These are phyloP conservation scores for Acanthosepion lycidas DNA, from an alignment of 2,888 invertebrate species.

Conservation along the genomic window DNA sequence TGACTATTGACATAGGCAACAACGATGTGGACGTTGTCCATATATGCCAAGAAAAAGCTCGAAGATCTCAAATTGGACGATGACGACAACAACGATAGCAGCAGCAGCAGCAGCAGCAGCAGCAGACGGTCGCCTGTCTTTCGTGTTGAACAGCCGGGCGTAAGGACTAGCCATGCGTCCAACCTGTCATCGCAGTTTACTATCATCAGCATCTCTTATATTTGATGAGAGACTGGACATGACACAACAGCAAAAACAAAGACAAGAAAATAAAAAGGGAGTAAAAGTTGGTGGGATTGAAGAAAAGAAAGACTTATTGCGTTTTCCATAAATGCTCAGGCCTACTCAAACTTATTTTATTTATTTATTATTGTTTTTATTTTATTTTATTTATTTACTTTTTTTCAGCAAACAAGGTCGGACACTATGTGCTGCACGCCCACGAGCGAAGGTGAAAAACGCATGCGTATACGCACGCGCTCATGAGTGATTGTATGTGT, in stretches of 20 bases:
- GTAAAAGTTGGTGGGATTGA: not conserved
- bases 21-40: not conserved
- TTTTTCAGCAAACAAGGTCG: not conserved
- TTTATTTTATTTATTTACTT: too few relatives aligned
- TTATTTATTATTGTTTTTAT: too few relatives aligned
- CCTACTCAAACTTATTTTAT: not conserved
- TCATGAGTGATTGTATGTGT: not conserved
- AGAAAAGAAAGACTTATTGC: not conserved
- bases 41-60: not conserved
- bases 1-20: not conserved
- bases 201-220: not conserved
- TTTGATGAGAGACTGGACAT: not conserved
- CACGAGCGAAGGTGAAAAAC: not conserved
- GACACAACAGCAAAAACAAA: not conserved
- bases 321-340: not conserved
- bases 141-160: not conserved
- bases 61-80: not conserved
- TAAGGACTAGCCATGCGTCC: not conserved
- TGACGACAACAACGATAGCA: not conserved
- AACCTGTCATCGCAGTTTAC: not conserved
- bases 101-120: not conserved
- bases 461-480: not conserved
- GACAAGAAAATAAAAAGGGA: not conserved
- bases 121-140: not conserved
- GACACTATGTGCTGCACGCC: not conserved